phyloP scores from a whole-genome alignment of 1,140 invertebrate genomes.

The Brachionus rubens region DNA sequence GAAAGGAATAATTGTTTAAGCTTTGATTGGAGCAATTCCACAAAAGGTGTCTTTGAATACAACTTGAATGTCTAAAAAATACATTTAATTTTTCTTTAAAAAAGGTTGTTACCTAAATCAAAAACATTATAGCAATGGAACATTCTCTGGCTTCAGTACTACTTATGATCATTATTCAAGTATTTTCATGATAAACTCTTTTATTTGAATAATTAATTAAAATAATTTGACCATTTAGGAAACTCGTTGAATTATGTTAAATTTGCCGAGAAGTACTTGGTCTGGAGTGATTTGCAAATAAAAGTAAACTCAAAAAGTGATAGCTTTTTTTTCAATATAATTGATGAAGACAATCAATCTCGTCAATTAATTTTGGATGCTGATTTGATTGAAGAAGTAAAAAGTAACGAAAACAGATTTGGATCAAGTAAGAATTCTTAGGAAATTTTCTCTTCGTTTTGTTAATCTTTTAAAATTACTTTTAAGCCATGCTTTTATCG shows the following conservation, averaged over 20 bases:
- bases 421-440: neutral
- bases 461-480: neutral
- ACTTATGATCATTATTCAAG: constrained; percentile 28
- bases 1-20: constrained; percentile 13
- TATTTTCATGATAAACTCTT: neutral
- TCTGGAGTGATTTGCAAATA: neutral
- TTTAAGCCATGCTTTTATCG: neutral
- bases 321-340: neutral
- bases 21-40: constrained; percentile 24
- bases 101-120: constrained; percentile 33
- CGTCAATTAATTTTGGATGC: neutral
- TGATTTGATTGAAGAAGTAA: constrained; percentile 2
- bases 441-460: neutral
- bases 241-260: constrained; percentile 11
- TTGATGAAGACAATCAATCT: neutral
- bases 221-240: neutral
- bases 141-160: neutral
- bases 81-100: neutral
- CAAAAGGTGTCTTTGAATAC: too few relatives aligned
- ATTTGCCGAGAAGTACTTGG: constrained; percentile 10
- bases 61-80: too few relatives aligned
- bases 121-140: constrained; percentile 28
- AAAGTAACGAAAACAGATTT: constrained; percentile 18
- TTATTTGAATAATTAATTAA: neutral
- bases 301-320: neutral